Percentiles rank a stretch among this genome's conserved stretches.
phyloP scores from a whole-genome alignment of 2,113 vertebrate genomes.

The Melanerpes formicivorus region DNA sequence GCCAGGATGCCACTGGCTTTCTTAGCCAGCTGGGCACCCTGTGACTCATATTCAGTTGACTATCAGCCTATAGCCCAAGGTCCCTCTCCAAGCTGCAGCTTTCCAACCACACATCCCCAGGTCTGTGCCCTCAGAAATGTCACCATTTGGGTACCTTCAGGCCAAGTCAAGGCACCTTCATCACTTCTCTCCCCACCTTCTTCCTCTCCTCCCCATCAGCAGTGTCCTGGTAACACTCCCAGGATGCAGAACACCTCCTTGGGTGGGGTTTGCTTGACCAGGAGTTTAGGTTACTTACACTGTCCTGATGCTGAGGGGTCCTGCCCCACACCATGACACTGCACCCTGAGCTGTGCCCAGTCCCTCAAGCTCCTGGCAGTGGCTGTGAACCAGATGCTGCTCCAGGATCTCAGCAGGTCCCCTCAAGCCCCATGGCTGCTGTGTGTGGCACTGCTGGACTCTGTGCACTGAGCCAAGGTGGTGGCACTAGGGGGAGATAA shows the following conservation, averaged over 20 bases:
- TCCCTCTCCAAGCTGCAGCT: too few species aligned
- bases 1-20: too few species aligned
- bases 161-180: neutral
- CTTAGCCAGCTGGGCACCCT: too few species aligned
- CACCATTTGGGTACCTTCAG: neutral
- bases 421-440: accelerated
- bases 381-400: neutral
- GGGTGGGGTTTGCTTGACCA: accelerated
- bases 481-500: slow-evolving; percentile 64
- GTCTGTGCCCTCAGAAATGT: neutral
- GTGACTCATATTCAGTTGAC: too few species aligned
- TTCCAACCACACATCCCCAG: too few species aligned
- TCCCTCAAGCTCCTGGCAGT: accelerated
- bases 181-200: accelerated
- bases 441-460: accelerated
- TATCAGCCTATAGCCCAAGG: too few species aligned
- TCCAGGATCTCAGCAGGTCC: accelerated
- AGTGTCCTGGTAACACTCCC: accelerated
- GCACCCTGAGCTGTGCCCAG: accelerated
- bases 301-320: accelerated
- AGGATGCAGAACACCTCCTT: accelerated
- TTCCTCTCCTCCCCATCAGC: neutral
- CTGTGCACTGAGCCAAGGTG: accelerated
- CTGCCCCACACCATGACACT: neutral
- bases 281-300: neutral